Percentiles rank a stretch among this genome's conserved stretches.
Evolutionary conservation across 2,113 vertebrate genomes (phyloP).

Genomic region (Gopherus evgoodei): DNA sequence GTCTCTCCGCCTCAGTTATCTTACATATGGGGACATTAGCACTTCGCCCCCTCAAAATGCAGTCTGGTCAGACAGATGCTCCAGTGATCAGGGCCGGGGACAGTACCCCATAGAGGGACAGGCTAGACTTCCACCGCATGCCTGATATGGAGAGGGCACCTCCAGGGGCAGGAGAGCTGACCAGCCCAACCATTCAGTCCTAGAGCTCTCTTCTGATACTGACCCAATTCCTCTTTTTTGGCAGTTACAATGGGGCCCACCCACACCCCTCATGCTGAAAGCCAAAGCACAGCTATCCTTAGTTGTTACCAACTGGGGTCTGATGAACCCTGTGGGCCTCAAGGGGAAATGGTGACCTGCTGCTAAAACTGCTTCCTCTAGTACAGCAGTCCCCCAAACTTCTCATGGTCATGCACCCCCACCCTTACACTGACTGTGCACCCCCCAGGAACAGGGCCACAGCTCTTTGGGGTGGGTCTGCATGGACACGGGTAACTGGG

Average conservation of each 20-base stretch:
- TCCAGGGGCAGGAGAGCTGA: not conserved
- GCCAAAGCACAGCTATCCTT: not conserved
- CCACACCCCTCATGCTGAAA: not conserved
- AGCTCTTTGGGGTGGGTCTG: no score
- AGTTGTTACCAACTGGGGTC: not conserved
- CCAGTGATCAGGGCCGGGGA: no score
- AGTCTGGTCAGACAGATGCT: no score
- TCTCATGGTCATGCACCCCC: no score
- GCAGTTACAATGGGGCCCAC: not conserved
- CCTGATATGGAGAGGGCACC: constrained; percentile 8
- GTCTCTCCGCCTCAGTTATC: constrained; percentile 66
- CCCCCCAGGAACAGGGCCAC: no score
- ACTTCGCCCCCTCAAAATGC: not conserved
- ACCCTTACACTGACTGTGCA: no score
- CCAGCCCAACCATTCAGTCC: not conserved
- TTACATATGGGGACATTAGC: not conserved
- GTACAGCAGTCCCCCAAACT: not conserved
- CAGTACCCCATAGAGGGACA: constrained; percentile 69
- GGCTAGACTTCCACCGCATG: constrained; percentile 58
- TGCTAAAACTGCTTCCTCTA: not conserved
- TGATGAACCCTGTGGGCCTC: not conserved
- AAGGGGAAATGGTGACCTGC: not conserved
- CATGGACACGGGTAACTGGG: fast-evolving
- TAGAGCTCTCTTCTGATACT: not conserved
- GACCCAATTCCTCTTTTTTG: no score